These are phyloP conservation scores for Polymixis lichenea DNA, from an alignment of 2,888 invertebrate species.

Conservation along the genomic window DNA sequence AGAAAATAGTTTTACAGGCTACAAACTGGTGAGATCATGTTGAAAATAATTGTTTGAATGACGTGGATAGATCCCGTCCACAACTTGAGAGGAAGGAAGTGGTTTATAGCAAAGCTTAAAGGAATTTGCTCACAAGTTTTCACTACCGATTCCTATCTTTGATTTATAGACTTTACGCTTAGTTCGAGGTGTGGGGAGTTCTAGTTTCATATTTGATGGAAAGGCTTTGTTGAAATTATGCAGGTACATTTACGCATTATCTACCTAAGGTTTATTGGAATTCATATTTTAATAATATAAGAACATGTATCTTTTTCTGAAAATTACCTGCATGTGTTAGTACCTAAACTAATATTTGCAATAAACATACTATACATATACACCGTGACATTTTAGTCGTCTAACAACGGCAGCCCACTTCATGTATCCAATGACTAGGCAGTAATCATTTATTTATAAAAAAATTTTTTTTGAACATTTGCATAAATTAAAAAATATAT, in stretches of 20 bases:
- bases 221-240: constrained; percentile 18
- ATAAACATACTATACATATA: too few relatives aligned
- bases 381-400: too few relatives aligned
- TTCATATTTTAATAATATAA: background rate
- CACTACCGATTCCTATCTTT: constrained; percentile 45
- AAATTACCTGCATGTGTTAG: background rate
- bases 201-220: constrained; percentile 21
- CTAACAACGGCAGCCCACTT: too few relatives aligned
- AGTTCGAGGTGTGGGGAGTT: constrained; percentile 4
- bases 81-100: constrained; percentile 52
- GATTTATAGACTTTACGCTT: constrained; percentile 47
- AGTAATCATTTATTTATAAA: too few relatives aligned
- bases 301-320: background rate
- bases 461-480: too few relatives aligned
- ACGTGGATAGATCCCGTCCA: constrained; percentile 48
- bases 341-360: background rate
- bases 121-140: constrained; percentile 59
- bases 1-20: constrained; percentile 53
- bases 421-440: too few relatives aligned
- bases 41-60: constrained; percentile 59
- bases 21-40: constrained; percentile 50
- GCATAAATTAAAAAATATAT: too few relatives aligned
- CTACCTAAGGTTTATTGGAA: background rate
- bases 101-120: constrained; percentile 58
- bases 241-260: background rate